A percentile compares a stretch with the other conserved stretches of the same genome.
phyloP scores from a whole-genome alignment of 2,888 invertebrate species.

The Galeopsomyia nigrocyanea region DNA sequence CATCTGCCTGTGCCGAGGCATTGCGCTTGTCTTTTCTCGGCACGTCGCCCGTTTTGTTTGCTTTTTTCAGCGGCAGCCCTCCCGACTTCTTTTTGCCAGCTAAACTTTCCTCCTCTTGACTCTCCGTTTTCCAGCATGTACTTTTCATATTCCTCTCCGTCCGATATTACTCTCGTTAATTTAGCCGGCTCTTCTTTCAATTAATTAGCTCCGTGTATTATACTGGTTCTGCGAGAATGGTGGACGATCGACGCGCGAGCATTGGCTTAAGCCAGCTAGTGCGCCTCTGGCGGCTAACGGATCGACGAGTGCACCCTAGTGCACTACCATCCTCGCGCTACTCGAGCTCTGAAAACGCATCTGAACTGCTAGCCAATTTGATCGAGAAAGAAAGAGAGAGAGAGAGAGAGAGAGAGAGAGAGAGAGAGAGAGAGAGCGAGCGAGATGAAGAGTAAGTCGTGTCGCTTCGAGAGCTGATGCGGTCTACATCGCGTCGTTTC shows the following conservation, averaged over 20 bases:
- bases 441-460: background rate
- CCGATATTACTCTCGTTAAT: slow-evolving; percentile 18
- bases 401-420: background rate
- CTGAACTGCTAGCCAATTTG: slow-evolving; percentile 4
- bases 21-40: slow-evolving; percentile 43
- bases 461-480: background rate
- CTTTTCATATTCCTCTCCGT: slow-evolving; percentile 23
- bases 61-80: slow-evolving; percentile 1
- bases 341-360: background rate
- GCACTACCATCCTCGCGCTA: background rate
- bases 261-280: background rate
- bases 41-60: slow-evolving; percentile 43
- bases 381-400: background rate
- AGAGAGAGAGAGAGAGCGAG: too few species aligned
- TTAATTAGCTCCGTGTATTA: too few species aligned
- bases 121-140: slow-evolving; percentile 19
- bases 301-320: too few species aligned
- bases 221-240: too few species aligned
- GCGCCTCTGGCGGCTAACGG: background rate
- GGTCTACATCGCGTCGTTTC: slow-evolving; percentile 36
- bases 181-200: background rate
- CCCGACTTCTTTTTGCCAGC: slow-evolving; percentile 4
- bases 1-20: slow-evolving; percentile 1
- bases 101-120: slow-evolving; percentile 28
- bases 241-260: too few species aligned